Conservation (phyloP, 2,797 vertebrate genomes). For the Hoplostethus atlanticus region DNA sequence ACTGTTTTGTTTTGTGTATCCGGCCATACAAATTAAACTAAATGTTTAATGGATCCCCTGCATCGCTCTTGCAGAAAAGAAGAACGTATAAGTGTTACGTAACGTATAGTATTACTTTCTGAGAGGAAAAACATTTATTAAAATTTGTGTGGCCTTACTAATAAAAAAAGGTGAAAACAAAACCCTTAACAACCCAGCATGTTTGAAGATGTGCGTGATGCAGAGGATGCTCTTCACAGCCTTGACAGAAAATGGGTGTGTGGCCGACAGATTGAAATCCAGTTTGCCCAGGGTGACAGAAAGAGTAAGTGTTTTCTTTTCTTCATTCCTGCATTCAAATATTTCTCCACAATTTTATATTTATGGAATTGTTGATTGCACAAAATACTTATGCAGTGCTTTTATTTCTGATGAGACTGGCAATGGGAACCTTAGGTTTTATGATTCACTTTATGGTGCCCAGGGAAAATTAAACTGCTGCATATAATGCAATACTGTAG, state of each 20-base stretch:
- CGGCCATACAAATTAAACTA: slow-evolving; percentile 38
- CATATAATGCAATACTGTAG: too few species aligned
- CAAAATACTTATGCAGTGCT: background rate
- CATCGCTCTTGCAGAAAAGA: background rate
- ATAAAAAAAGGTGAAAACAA: slow-evolving; percentile 40
- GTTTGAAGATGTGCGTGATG: slow-evolving; percentile 98
- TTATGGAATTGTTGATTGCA: background rate
- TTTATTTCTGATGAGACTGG: background rate
- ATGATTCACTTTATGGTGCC: too few species aligned
- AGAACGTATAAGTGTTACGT: too few species aligned
- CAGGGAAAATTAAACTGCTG: too few species aligned
- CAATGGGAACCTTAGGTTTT: background rate
- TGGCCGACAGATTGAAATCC: slow-evolving; percentile 98
- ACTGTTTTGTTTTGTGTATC: background rate
- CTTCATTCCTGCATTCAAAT: background rate
- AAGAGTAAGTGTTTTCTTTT: slow-evolving; percentile 89
- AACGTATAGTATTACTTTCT: background rate
- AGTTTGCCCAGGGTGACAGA: slow-evolving; percentile 97
- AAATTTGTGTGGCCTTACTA: slow-evolving; percentile 44
- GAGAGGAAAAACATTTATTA: slow-evolving; percentile 10
- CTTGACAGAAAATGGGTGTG: slow-evolving; percentile 99
- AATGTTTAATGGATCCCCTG: background rate
- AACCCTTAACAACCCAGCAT: slow-evolving; percentile 95
- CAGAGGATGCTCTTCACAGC: slow-evolving; percentile 97
- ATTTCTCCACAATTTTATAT: too few species aligned